These are phyloP conservation scores for Mustela lutreola DNA, from an alignment of 2,113 vertebrate species.

Conservation along the genomic window DNA sequence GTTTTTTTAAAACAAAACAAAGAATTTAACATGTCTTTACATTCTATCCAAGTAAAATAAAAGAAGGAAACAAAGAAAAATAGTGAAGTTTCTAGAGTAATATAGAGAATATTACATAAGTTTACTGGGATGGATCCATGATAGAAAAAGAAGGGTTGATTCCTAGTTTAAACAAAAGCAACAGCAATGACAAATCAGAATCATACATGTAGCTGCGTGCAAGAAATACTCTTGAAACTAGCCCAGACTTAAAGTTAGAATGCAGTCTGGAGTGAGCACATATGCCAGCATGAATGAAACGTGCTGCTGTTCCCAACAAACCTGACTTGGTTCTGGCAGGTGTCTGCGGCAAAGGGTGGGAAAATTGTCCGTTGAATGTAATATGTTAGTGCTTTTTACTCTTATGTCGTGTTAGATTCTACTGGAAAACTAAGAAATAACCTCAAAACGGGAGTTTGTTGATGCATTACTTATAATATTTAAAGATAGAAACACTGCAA, in stretches of 20 bases:
- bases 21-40: slow-evolving; percentile 19
- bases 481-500: neutral
- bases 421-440: slow-evolving; percentile 17
- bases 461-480: neutral
- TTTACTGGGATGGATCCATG: neutral
- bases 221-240: neutral
- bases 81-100: neutral
- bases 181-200: neutral
- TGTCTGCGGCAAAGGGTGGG: neutral
- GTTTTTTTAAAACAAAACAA: neutral
- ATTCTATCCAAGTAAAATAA: neutral
- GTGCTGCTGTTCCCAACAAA: neutral
- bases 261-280: neutral
- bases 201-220: neutral
- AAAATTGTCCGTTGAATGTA: no score
- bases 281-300: neutral
- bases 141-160: neutral
- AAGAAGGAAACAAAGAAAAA: slow-evolving; percentile 47
- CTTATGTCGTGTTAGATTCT: neutral
- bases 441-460: neutral
- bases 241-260: neutral
- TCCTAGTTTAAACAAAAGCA: neutral
- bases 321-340: neutral
- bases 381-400: neutral
- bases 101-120: neutral